Conservation (phyloP, 2,113 vertebrate genomes). For the Muntiacus muntjak region DNA sequence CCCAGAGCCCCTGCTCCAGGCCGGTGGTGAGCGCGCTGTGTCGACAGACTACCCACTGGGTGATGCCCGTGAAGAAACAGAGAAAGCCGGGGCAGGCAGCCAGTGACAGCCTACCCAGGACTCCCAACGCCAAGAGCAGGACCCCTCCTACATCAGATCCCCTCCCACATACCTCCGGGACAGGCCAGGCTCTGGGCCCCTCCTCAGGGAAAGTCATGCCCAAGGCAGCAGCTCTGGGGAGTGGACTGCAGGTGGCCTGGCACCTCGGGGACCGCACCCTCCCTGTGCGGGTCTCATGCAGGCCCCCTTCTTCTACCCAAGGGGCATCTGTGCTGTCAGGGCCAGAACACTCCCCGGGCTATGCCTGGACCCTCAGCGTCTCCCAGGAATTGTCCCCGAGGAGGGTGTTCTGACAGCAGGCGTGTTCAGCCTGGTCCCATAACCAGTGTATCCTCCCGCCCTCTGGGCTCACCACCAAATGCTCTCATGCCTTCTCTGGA, state of each 20-base stretch:
- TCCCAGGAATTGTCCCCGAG: neutral
- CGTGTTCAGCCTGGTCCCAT: neutral
- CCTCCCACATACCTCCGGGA: neutral
- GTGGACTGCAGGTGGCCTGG: too few relatives aligned
- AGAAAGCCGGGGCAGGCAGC: neutral
- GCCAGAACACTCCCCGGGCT: neutral
- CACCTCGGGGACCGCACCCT: neutral
- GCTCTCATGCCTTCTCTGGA: neutral
- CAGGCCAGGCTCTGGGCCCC: neutral
- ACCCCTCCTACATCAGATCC: neutral
- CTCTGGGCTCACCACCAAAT: neutral
- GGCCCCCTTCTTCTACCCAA: neutral
- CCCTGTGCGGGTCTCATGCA: neutral
- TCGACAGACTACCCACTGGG: neutral
- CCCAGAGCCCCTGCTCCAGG: neutral
- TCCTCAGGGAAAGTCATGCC: neutral
- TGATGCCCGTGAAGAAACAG: neutral
- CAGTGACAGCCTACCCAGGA: neutral
- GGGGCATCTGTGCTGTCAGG: neutral
- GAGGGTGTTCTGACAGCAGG: neutral
- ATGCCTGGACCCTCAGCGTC: neutral
- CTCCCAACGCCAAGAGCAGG: neutral
- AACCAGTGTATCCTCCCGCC: neutral
- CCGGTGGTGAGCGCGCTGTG: accelerated
- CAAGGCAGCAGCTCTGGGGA: neutral